These are phyloP conservation scores for Tridacna crocea DNA, from an alignment of 2,888 invertebrate species.

Conservation along the genomic window DNA sequence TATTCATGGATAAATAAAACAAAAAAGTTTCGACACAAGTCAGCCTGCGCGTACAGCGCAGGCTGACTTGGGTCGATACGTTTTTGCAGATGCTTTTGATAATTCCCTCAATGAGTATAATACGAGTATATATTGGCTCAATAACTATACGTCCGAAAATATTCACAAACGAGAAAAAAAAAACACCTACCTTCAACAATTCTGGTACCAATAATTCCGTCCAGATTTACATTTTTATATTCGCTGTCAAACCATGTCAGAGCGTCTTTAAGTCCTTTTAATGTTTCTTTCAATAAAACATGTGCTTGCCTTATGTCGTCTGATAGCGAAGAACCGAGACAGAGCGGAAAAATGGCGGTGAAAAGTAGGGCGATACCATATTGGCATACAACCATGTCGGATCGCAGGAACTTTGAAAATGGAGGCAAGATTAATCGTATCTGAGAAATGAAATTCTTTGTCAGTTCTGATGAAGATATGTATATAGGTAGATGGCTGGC, in stretches of 20 bases:
- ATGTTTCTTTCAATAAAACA: slow-evolving; percentile 36
- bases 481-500: background rate
- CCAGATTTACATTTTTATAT: slow-evolving; percentile 76
- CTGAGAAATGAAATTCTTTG: too few relatives aligned
- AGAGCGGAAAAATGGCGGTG: background rate
- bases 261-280: slow-evolving; percentile 64
- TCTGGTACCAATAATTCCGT: slow-evolving; percentile 80
- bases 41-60: too few relatives aligned
- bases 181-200: slow-evolving; percentile 76
- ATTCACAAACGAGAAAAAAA: too few relatives aligned
- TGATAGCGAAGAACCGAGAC: background rate
- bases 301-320: slow-evolving; percentile 37
- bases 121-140: too few relatives aligned
- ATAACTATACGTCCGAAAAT: too few relatives aligned
- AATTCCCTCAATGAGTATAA: too few relatives aligned
- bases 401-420: background rate
- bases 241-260: slow-evolving; percentile 75
- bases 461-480: too few relatives aligned
- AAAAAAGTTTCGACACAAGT: too few relatives aligned
- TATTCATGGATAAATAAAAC: too few relatives aligned
- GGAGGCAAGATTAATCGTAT: too few relatives aligned
- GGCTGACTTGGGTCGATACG: too few relatives aligned
- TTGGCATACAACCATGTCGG: background rate
- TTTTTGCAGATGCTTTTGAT: too few relatives aligned
- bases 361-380: background rate